phyloP scores from a whole-genome alignment of 2,797 vertebrate genomes.

The Halcyon badia region DNA sequence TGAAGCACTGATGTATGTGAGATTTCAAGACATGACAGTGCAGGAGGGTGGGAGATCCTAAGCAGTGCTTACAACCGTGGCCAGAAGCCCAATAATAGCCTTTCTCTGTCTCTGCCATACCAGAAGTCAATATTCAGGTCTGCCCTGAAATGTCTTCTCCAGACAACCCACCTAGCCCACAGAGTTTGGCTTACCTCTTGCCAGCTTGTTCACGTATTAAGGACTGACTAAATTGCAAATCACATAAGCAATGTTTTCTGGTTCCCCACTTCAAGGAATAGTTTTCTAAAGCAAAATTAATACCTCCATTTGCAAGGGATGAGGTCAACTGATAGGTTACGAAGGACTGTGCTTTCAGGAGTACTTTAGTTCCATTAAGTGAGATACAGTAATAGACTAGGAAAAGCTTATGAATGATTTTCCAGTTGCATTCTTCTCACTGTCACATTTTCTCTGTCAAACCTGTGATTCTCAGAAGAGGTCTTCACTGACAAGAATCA shows the following conservation, averaged over 20 bases:
- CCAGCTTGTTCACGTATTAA: not conserved
- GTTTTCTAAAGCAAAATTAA: slow-evolving; percentile 57
- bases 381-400: slow-evolving; percentile 15
- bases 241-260: not conserved
- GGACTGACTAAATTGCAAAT: slow-evolving; percentile 14
- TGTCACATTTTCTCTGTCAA: slow-evolving; percentile 59
- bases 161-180: not conserved
- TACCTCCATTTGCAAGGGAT: slow-evolving; percentile 16
- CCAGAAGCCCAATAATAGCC: not conserved
- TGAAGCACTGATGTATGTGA: not conserved
- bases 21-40: not conserved
- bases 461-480: slow-evolving; percentile 48
- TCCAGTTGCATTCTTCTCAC: slow-evolving; percentile 56
- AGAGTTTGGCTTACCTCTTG: not conserved
- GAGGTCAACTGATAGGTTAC: not conserved
- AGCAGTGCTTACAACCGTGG: not conserved
- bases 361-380: slow-evolving; percentile 63
- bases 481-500: slow-evolving; percentile 48
- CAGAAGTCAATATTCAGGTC: not conserved
- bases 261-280: not conserved
- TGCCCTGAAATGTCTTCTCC: not conserved
- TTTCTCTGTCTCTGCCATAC: not conserved
- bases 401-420: slow-evolving; percentile 58
- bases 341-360: slow-evolving; percentile 34
- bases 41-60: not conserved